Conservation (phyloP, 2,888 invertebrate genomes). For the Nineta flava region DNA sequence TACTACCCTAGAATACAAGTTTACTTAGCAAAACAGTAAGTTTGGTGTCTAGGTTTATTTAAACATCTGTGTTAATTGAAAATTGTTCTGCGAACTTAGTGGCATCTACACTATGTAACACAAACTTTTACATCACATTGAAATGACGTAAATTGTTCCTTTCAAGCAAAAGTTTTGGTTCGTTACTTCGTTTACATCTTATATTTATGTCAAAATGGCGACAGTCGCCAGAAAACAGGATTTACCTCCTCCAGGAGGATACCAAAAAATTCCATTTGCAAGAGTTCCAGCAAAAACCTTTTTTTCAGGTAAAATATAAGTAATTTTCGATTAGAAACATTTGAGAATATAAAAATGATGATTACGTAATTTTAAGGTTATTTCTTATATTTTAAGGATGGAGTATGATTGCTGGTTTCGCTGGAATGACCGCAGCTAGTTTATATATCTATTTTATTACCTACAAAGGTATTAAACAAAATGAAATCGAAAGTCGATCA, state of each 20-base stretch:
- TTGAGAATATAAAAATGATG: background rate
- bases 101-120: no score
- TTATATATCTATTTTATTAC: conserved; percentile 40
- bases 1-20: no score
- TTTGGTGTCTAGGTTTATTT: no score
- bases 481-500: conserved; percentile 60
- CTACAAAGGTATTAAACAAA: conserved; percentile 32
- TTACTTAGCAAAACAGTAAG: no score
- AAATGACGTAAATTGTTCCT: no score
- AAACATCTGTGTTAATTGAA: no score
- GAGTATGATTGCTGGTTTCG: conserved; percentile 42
- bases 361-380: background rate
- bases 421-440: conserved; percentile 37
- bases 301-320: conserved; percentile 41
- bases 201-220: conserved; percentile 17
- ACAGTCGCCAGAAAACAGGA: conserved; percentile 50
- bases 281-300: conserved; percentile 56
- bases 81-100: no score
- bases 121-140: no score
- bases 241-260: conserved; percentile 87
- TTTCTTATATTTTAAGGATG: conserved; percentile 32
- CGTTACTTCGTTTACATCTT: no score
- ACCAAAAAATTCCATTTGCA: conserved; percentile 54
- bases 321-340: conserved; percentile 4
- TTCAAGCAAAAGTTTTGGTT: no score